phyloP scores from a whole-genome alignment of 2,797 vertebrate genomes.

The Fringilla coelebs region DNA sequence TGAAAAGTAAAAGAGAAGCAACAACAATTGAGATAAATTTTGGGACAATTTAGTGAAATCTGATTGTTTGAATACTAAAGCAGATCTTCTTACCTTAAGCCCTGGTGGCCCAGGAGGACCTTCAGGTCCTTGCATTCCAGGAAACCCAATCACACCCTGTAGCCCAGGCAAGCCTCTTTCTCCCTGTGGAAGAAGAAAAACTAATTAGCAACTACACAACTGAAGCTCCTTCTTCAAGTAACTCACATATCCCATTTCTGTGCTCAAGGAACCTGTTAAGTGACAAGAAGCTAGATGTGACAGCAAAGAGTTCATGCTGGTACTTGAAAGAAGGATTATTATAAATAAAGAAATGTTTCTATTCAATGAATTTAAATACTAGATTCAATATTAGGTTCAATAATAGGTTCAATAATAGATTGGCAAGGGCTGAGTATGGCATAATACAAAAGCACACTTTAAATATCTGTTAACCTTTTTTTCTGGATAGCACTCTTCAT shows the following conservation, averaged over 20 bases:
- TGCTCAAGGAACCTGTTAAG: neutral
- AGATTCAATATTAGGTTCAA: neutral
- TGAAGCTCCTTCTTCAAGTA: neutral
- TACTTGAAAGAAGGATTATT: neutral
- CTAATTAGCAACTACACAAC: neutral
- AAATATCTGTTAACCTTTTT: neutral
- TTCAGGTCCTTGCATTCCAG: conserved; percentile 93
- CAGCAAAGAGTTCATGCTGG: neutral
- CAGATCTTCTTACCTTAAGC: conserved; percentile 80
- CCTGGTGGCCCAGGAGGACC: conserved; percentile 88
- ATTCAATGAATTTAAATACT: too few species aligned
- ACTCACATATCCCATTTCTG: neutral
- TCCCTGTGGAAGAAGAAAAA: conserved; percentile 76
- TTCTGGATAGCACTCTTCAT: neutral
- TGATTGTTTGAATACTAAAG: neutral
- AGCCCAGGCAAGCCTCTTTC: conserved; percentile 90
- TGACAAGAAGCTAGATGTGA: neutral
- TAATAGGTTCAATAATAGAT: neutral
- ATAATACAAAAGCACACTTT: neutral
- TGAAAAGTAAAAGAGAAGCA: conserved; percentile 55
- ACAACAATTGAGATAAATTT: too few species aligned
- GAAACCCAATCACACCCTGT: conserved; percentile 93
- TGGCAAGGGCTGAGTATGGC: neutral
- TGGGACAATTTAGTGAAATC: neutral
- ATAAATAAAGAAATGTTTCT: neutral